phyloP scores from a whole-genome alignment of 2,888 invertebrate species.

The Stictocephala bisonia region DNA sequence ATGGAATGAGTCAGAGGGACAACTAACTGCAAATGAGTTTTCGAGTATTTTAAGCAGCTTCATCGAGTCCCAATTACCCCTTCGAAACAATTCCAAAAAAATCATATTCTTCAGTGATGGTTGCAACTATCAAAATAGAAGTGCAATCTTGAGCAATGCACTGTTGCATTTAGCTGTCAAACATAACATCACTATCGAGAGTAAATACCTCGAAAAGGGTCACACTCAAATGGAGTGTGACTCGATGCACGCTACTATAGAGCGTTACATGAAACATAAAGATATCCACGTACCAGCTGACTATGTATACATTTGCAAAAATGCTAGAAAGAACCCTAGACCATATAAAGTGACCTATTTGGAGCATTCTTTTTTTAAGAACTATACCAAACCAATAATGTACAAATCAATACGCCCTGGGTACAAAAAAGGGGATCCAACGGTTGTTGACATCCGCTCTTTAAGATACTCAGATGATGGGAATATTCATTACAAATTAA shows the following conservation, averaged over 20 bases:
- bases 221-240: conserved; percentile 43
- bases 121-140: conserved; percentile 36
- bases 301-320: conserved; percentile 35
- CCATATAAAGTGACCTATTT: conserved; percentile 39
- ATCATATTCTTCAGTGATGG: conserved; percentile 31
- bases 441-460: too few species aligned
- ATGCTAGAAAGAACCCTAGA: conserved; percentile 19
- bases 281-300: conserved; percentile 40
- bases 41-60: conserved; percentile 19
- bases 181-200: conserved; percentile 12
- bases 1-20: conserved; percentile 29
- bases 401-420: conserved; percentile 38
- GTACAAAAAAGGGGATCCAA: conserved; percentile 11
- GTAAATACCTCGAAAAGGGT: conserved; percentile 27
- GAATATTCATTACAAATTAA: too few species aligned
- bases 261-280: conserved; percentile 24
- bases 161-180: conserved; percentile 11
- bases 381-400: conserved; percentile 22
- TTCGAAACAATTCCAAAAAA: conserved; percentile 17
- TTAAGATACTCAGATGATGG: too few species aligned
- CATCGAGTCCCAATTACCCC: conserved; percentile 20
- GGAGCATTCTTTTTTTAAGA: conserved; percentile 31
- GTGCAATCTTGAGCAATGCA: conserved; percentile 36
- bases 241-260: conserved; percentile 12
- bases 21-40: conserved; percentile 39